Evolutionary conservation across 2,888 invertebrate species (phyloP).

Genomic region (Dusona sp.): DNA sequence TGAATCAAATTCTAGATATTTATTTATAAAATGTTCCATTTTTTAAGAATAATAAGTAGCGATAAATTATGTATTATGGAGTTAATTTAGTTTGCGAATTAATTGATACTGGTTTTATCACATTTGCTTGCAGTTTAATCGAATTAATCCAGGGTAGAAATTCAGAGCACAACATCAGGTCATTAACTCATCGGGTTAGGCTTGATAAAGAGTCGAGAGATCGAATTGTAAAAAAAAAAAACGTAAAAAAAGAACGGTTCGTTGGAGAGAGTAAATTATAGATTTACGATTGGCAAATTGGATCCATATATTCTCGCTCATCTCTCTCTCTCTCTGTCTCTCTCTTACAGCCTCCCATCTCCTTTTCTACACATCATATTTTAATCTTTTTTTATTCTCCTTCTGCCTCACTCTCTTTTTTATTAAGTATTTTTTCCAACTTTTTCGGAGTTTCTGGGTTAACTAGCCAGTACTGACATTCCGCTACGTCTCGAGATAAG

Average conservation of each 20-base stretch:
- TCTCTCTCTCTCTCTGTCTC: slow-evolving; percentile 37
- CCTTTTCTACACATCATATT: slow-evolving; percentile 18
- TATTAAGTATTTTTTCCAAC: slow-evolving; percentile 52
- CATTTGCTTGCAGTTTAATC: slow-evolving; percentile 4
- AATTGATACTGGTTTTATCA: not conserved
- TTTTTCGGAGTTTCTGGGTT: slow-evolving; percentile 75
- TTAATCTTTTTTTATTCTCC: slow-evolving; percentile 41
- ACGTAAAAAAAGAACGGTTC: slow-evolving; percentile 1
- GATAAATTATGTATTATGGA: not conserved
- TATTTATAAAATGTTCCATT: not conserved
- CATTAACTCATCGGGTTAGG: slow-evolving; percentile 44
- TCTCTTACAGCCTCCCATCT: slow-evolving; percentile 40
- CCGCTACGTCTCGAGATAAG: slow-evolving; percentile 77
- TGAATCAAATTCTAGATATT: not conserved
- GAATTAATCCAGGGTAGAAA: slow-evolving; percentile 31
- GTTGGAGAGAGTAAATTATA: slow-evolving; percentile 51
- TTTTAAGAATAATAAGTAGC: not conserved
- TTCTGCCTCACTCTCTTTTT: slow-evolving; percentile 17
- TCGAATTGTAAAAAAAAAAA: slow-evolving; percentile 13
- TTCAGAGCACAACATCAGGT: slow-evolving; percentile 36
- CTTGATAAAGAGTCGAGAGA: slow-evolving; percentile 18
- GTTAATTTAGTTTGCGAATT: not conserved
- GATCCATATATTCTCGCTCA: slow-evolving; percentile 18
- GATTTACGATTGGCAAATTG: slow-evolving; percentile 54
- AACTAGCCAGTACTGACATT: slow-evolving; percentile 75